Evolutionary conservation across 2,888 invertebrate species (phyloP).

Genomic region (Drosophila borealis): DNA sequence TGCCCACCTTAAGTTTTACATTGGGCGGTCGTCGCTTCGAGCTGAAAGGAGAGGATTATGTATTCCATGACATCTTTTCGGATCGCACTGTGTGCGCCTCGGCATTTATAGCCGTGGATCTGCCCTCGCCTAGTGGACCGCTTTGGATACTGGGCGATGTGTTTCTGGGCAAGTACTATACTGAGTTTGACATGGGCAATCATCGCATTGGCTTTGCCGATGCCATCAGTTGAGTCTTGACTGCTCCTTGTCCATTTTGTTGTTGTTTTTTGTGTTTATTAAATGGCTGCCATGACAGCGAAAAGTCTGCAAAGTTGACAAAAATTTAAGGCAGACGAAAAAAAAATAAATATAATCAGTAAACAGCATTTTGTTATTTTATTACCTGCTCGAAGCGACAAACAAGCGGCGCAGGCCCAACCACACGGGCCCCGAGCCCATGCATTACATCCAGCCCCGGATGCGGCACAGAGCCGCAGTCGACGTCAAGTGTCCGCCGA

Average conservation of each 20-base stretch:
- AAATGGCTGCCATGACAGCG: conserved; percentile 51
- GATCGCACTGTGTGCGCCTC: conserved; percentile 90
- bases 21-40: conserved; percentile 90
- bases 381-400: conserved; percentile 60
- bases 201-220: conserved; percentile 73
- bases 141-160: conserved; percentile 74
- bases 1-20: conserved; percentile 92
- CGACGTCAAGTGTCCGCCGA: conserved; percentile 48
- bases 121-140: conserved; percentile 68
- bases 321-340: conserved; percentile 12
- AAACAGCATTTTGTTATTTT: conserved; percentile 65
- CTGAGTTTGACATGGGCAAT: conserved; percentile 72
- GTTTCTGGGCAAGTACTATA: conserved; percentile 71
- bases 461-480: conserved; percentile 3
- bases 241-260: not conserved
- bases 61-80: conserved; percentile 91
- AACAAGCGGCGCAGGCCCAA: conserved; percentile 7
- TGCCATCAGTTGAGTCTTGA: conserved; percentile 83
- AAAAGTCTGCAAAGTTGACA: conserved; percentile 27
- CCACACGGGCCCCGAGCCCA: not conserved
- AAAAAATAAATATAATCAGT: conserved; percentile 1
- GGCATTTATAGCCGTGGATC: conserved; percentile 68
- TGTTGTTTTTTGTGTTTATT: conserved; percentile 4
- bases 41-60: conserved; percentile 92
- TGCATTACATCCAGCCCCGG: not conserved